Evolutionary conservation across 2,888 invertebrate species (phyloP).

Genomic region (Sarcophaga carnaria): DNA sequence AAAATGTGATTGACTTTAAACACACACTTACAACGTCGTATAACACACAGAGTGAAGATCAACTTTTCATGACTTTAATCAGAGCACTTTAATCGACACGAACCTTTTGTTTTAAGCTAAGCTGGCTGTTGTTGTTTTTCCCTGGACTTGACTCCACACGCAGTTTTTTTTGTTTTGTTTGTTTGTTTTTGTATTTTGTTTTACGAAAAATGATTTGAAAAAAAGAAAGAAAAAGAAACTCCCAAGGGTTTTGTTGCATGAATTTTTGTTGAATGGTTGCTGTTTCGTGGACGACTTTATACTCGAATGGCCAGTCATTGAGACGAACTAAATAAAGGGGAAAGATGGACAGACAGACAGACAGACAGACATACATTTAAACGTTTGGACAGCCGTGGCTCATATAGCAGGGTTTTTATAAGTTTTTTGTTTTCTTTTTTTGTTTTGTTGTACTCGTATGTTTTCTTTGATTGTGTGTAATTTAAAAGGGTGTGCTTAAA

Average conservation of each 20-base stretch:
- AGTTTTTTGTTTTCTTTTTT: neutral
- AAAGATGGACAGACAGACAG: neutral
- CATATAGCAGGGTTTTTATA: constrained; percentile 13
- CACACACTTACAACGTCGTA: constrained; percentile 1
- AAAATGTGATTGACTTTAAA: constrained; percentile 67
- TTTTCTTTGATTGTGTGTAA: constrained; percentile 53
- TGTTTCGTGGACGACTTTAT: neutral
- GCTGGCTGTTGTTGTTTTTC: constrained; percentile 33
- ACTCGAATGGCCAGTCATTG: neutral
- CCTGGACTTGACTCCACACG: constrained; percentile 61
- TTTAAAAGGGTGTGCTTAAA: constrained; percentile 69
- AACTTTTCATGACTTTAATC: constrained; percentile 71
- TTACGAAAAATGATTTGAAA: neutral
- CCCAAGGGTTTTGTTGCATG: constrained; percentile 62
- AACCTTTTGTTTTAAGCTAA: constrained; percentile 69
- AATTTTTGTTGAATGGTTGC: constrained; percentile 33
- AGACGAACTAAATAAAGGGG: no score
- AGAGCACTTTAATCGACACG: constrained; percentile 74
- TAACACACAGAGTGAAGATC: constrained; percentile 59
- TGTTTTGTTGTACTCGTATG: neutral
- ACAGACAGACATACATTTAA: neutral
- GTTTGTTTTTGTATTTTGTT: constrained; percentile 2
- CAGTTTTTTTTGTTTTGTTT: constrained; percentile 49
- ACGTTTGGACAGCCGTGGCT: constrained; percentile 16
- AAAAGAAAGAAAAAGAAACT: constrained; percentile 52